Conservation (phyloP, 1,140 invertebrate genomes). For the Apis cerana region DNA sequence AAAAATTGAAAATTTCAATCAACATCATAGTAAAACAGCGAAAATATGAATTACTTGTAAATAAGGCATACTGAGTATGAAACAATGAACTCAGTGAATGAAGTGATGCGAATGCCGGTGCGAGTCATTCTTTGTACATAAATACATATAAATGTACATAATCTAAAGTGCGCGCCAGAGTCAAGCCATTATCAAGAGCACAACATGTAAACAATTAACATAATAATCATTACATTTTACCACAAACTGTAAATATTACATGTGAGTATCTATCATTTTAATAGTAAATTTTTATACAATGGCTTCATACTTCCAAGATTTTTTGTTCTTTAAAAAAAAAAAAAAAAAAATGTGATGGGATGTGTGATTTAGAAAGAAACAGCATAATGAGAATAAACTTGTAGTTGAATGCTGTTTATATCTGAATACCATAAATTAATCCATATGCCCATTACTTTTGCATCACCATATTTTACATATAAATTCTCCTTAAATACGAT, state of each 20-base stretch:
- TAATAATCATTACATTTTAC: conserved; percentile 75
- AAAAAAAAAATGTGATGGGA: conserved; percentile 42
- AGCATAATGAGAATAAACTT: conserved; percentile 20
- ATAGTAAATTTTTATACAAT: conserved; percentile 77
- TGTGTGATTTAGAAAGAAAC: conserved; percentile 42
- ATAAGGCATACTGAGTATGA: conserved; percentile 74
- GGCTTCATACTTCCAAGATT: conserved; percentile 71
- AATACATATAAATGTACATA: conserved; percentile 81
- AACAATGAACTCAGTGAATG: conserved; percentile 73
- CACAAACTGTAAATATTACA: conserved; percentile 74
- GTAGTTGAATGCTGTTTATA: conserved; percentile 40
- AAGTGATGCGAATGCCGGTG: conserved; percentile 75
- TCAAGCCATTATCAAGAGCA: conserved; percentile 78
- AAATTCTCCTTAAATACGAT: conserved; percentile 56
- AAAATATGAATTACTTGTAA: conserved; percentile 75
- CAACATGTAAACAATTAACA: conserved; percentile 68
- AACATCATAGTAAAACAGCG: conserved; percentile 73
- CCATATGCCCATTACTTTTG: conserved; percentile 59
- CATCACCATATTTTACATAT: conserved; percentile 51
- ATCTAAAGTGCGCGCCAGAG: conserved; percentile 74
- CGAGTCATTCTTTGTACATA: conserved; percentile 81
- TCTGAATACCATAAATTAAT: conserved; percentile 43
- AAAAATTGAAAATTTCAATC: conserved; percentile 70
- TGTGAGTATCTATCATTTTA: conserved; percentile 72
- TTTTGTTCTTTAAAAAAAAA: conserved; percentile 46